A percentile compares a stretch with the other conserved stretches of the same genome.
These are phyloP conservation scores for Chrysolina americana DNA, from an alignment of 2,888 invertebrate species.

Conservation along the genomic window DNA sequence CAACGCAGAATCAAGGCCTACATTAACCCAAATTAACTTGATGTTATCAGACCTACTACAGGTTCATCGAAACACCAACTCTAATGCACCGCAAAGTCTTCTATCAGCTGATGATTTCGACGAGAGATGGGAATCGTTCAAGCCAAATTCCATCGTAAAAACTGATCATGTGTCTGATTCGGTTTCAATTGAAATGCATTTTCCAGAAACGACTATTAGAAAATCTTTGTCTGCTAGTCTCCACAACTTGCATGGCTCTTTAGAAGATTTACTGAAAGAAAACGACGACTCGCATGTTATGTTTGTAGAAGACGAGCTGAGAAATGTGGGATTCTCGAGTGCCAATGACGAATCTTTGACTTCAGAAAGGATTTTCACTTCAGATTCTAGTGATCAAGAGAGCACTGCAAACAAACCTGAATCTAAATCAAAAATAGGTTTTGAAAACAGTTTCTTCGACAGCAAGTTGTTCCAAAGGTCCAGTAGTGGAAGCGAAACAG, in stretches of 20 bases:
- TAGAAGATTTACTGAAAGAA: conserved; percentile 69
- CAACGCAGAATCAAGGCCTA: conserved; percentile 68
- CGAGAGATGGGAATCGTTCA: conserved; percentile 80
- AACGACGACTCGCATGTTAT: conserved; percentile 21
- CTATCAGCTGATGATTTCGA: conserved; percentile 76
- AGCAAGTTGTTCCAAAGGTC: conserved; percentile 51
- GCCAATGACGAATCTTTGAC: conserved; percentile 77
- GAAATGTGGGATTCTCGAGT: conserved; percentile 72
- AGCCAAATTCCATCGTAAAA: conserved; percentile 77
- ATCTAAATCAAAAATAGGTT: conserved; percentile 51
- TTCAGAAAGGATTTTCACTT: conserved; percentile 75
- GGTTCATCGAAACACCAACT: conserved; percentile 62
- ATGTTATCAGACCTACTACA: conserved; percentile 71
- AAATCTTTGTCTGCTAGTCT: conserved; percentile 71
- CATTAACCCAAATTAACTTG: conserved; percentile 71
- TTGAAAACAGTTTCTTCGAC: conserved; percentile 27
- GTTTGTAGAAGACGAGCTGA: conserved; percentile 73
- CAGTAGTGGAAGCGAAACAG: conserved; percentile 75
- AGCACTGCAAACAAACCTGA: conserved; percentile 71
- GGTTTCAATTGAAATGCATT: conserved; percentile 50
- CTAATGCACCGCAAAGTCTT: conserved; percentile 43
- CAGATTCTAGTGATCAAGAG: conserved; percentile 73
- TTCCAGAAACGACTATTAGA: conserved; percentile 62
- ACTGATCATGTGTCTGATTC: conserved; percentile 69
- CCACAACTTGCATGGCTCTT: conserved; percentile 80